Evolutionary conservation across 2,113 vertebrate species (phyloP).

Genomic region (Calidris pugnax): DNA sequence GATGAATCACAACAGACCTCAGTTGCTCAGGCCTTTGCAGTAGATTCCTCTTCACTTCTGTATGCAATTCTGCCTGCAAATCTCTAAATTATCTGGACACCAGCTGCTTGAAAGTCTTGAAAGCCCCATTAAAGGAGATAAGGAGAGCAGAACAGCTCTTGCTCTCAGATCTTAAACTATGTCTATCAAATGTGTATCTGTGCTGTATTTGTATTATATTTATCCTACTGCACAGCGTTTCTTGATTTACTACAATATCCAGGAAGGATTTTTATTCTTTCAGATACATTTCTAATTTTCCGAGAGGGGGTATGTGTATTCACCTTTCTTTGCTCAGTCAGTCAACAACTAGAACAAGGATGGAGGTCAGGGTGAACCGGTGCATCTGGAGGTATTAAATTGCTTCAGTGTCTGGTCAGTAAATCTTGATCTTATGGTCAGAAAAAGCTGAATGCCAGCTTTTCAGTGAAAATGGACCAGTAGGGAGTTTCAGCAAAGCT

Average conservation of each 20-base stretch:
- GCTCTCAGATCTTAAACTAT: neutral
- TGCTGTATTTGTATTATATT: neutral
- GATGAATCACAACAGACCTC: neutral
- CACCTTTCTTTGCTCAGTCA: neutral
- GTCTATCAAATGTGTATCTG: neutral
- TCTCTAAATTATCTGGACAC: conserved; percentile 36
- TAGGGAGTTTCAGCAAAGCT: neutral
- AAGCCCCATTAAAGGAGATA: neutral
- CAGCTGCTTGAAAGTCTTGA: conserved; percentile 30
- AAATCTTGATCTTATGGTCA: conserved; percentile 8
- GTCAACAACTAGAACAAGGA: neutral
- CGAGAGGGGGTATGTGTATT: neutral
- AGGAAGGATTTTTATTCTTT: neutral
- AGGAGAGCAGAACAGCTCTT: neutral
- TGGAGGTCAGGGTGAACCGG: conserved; percentile 3
- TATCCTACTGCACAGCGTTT: neutral
- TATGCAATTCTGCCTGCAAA: neutral
- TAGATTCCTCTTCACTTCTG: conserved; percentile 5
- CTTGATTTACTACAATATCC: neutral
- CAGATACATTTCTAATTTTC: neutral
- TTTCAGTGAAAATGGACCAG: neutral
- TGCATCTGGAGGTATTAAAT: conserved; percentile 6
- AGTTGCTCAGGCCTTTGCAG: neutral
- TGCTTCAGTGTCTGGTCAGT: neutral
- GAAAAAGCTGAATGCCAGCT: neutral